Evolutionary conservation across 2,888 invertebrate genomes (phyloP).

Genomic region (Drosophila ezoana): DNA sequence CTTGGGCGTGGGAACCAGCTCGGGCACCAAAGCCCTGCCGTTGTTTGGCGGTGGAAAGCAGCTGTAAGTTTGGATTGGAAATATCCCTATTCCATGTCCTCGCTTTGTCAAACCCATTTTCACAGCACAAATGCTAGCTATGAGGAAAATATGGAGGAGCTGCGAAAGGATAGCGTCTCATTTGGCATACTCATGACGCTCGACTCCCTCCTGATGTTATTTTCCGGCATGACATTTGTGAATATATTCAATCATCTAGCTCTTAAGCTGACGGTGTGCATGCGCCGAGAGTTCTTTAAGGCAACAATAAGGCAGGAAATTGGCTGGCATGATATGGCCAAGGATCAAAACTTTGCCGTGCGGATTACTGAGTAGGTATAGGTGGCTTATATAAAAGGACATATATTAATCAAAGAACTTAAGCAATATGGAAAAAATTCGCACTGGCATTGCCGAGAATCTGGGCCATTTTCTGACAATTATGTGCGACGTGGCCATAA

Average conservation of each 20-base stretch:
- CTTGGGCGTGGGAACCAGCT: constrained; percentile 86
- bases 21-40: constrained; percentile 86
- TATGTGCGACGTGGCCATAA: constrained; percentile 84
- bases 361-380: constrained; percentile 89
- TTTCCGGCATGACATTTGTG: constrained; percentile 88
- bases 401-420: constrained; percentile 24
- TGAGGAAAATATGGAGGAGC: constrained; percentile 86
- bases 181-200: constrained; percentile 87
- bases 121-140: constrained; percentile 86
- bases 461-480: constrained; percentile 90
- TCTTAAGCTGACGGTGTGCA: constrained; percentile 86
- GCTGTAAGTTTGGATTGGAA: constrained; percentile 82
- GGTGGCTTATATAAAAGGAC: no score
- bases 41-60: constrained; percentile 88
- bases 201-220: constrained; percentile 87
- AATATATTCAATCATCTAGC: constrained; percentile 88
- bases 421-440: constrained; percentile 91
- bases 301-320: constrained; percentile 90
- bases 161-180: constrained; percentile 88
- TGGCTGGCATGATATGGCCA: constrained; percentile 90
- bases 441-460: constrained; percentile 93
- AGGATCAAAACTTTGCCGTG: constrained; percentile 89
- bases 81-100: no score
- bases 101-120: not conserved
- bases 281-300: constrained; percentile 87